Conservation (phyloP, 2,888 invertebrate species). For the Diloba caeruleocephala region DNA sequence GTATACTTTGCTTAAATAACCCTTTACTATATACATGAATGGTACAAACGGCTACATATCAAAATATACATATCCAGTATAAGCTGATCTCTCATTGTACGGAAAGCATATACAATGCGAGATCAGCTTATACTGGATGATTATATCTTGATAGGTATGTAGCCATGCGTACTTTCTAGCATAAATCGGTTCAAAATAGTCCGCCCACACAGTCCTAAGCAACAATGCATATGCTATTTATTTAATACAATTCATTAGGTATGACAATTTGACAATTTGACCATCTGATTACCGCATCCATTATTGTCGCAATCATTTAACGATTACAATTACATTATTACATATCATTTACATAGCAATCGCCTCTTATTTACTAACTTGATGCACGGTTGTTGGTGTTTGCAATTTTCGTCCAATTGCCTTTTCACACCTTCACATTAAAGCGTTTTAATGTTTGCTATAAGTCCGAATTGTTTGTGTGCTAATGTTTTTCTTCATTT, state of each 20-base stretch:
- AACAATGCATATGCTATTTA: constrained; percentile 8
- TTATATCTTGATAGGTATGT: too few relatives aligned
- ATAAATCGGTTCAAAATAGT: not conserved
- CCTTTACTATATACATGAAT: too few relatives aligned
- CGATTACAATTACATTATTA: constrained; percentile 48
- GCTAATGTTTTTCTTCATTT: constrained; percentile 28
- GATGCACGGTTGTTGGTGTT: constrained; percentile 64
- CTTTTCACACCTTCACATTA: constrained; percentile 72
- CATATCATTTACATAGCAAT: constrained; percentile 46
- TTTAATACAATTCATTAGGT: constrained; percentile 9
- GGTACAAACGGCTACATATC: too few relatives aligned
- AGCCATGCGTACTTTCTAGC: too few relatives aligned
- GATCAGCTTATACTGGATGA: too few relatives aligned
- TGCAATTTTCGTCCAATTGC: constrained; percentile 76
- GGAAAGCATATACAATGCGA: too few relatives aligned
- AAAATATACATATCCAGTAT: too few relatives aligned
- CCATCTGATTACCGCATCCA: constrained; percentile 33
- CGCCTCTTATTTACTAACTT: constrained; percentile 36
- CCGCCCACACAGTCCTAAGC: not conserved
- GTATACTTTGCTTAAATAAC: too few relatives aligned
- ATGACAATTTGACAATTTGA: constrained; percentile 43
- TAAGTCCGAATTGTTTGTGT: constrained; percentile 36
- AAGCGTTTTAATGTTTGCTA: constrained; percentile 59
- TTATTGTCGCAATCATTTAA: constrained; percentile 39
- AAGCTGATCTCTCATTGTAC: too few relatives aligned